These are phyloP conservation scores for Thecophora atra DNA, from an alignment of 2,888 invertebrate species.

Conservation along the genomic window DNA sequence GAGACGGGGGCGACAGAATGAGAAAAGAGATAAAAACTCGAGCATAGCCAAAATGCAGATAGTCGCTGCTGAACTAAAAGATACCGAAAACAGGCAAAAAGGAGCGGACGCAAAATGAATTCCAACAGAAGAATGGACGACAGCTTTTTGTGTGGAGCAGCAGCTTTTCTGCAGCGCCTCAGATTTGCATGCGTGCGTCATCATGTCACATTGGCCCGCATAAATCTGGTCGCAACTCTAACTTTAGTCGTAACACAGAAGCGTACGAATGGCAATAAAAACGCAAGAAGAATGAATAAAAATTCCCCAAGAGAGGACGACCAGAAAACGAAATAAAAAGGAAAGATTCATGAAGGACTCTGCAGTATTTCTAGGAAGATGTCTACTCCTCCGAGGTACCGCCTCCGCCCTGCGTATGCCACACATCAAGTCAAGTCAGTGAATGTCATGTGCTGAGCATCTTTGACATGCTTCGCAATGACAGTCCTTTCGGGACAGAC, in stretches of 20 bases:
- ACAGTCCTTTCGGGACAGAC: too few species aligned
- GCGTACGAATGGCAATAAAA: not conserved
- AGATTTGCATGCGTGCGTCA: slow-evolving; percentile 36
- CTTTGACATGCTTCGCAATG: not conserved
- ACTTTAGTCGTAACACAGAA: slow-evolving; percentile 7
- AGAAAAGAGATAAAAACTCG: not conserved
- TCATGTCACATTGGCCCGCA: slow-evolving; percentile 29
- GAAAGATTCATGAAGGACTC: too few species aligned
- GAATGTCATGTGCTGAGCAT: not conserved
- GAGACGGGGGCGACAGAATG: not conserved
- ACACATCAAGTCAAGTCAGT: not conserved
- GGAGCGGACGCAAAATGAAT: not conserved
- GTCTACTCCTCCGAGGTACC: not conserved
- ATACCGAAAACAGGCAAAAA: not conserved
- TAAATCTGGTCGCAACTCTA: slow-evolving; percentile 28
- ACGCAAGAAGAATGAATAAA: not conserved
- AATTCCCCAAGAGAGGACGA: not conserved
- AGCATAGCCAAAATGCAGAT: not conserved
- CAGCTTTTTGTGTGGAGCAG: not conserved
- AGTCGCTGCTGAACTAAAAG: not conserved
- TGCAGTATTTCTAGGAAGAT: too few species aligned
- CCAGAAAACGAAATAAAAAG: not conserved
- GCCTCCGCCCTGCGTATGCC: not conserved
- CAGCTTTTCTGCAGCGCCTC: not conserved
- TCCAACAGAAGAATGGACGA: not conserved